A percentile compares a stretch with the other conserved stretches of the same genome.
These are phyloP conservation scores for Agapetus fuscipes DNA, from an alignment of 2,888 invertebrate genomes.

Conservation along the genomic window DNA sequence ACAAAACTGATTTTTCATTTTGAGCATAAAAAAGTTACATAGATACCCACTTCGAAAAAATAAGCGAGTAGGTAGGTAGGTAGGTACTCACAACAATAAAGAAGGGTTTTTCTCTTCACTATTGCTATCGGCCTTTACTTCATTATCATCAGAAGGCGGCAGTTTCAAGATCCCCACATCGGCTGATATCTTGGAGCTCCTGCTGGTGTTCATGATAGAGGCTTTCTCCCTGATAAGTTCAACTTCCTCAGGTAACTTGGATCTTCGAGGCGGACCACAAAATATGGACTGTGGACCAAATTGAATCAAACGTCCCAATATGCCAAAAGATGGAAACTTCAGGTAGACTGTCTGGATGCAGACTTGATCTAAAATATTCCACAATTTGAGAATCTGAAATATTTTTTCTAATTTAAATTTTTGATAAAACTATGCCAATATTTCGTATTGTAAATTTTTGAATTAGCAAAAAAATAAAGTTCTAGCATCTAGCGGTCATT, in stretches of 20 bases:
- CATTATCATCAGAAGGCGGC: constrained; percentile 1
- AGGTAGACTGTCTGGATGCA: constrained; percentile 47
- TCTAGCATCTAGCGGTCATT: no score
- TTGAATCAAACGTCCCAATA: constrained; percentile 47
- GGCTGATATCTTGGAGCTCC: constrained; percentile 6
- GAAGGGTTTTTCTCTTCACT: no score
- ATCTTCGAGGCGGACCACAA: constrained; percentile 15
- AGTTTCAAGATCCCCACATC: constrained; percentile 8
- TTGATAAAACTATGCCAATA: no score
- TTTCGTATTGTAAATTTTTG: no score
- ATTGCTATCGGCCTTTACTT: not conserved
- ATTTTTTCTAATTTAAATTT: no score
- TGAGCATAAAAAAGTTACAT: no score
- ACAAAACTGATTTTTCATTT: no score
- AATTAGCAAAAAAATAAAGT: no score
- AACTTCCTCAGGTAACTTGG: not conserved
- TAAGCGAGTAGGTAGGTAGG: no score
- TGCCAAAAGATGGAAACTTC: constrained; percentile 46
- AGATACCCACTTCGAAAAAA: no score
- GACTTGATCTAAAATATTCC: constrained; percentile 48
- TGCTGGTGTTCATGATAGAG: not conserved
- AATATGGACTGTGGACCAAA: constrained; percentile 46
- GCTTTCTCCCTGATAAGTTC: not conserved
- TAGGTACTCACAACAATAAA: no score
- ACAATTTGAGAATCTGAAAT: constrained; percentile 46